These are phyloP conservation scores for Acipenser ruthenus DNA, from an alignment of 2,797 vertebrate genomes.

Conservation along the genomic window DNA sequence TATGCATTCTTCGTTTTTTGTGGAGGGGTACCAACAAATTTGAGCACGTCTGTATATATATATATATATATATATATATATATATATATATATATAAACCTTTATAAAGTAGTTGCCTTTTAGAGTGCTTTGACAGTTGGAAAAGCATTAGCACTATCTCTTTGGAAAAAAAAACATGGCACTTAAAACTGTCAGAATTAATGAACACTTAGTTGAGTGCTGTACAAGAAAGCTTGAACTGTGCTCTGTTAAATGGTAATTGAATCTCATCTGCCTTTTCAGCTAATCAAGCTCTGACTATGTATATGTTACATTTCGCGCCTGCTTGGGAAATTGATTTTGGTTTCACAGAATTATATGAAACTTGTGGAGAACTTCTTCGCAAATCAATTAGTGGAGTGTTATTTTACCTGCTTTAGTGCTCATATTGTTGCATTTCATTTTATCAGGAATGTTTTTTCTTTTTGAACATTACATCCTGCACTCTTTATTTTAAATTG, in stretches of 20 bases:
- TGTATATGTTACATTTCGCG: constrained; percentile 3
- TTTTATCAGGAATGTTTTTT: background rate
- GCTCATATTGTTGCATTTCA: background rate
- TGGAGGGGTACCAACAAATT: too few species aligned
- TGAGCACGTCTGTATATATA: too few species aligned
- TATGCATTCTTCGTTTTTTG: too few species aligned
- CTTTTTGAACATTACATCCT: background rate
- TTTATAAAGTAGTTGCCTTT: too few species aligned
- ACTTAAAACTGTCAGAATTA: constrained; percentile 3
- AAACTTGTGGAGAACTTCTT: background rate
- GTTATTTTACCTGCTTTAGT: background rate
- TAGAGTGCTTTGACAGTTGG: too few species aligned
- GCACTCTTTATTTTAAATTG: background rate
- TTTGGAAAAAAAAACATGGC: background rate
- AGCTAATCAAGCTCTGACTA: background rate
- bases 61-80: too few species aligned
- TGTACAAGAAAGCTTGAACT: background rate
- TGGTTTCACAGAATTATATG: constrained; percentile 3
- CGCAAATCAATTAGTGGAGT: constrained; percentile 8
- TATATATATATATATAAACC: too few species aligned
- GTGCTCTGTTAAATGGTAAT: background rate
- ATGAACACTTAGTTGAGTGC: background rate
- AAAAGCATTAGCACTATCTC: background rate
- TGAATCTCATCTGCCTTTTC: constrained; percentile 3
- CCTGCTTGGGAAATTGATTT: constrained; percentile 6